A percentile compares a stretch with the other conserved stretches of the same genome.
Conservation (phyloP, 2,113 vertebrate genomes). For the Galemys pyrenaicus region DNA sequence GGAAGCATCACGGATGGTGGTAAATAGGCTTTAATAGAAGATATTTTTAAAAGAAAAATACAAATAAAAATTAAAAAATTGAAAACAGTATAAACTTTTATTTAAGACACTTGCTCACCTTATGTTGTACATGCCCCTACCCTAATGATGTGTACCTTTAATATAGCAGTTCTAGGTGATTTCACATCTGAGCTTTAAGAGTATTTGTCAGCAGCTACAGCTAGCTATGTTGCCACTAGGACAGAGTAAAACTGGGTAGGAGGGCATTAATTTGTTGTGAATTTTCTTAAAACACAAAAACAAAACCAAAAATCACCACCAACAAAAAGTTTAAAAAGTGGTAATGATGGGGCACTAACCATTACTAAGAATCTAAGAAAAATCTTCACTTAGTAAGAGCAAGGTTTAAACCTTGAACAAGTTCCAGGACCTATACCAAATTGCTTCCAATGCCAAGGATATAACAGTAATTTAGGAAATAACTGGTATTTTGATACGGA, state of each 20-base stretch:
- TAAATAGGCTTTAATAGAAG: slow-evolving; percentile 90
- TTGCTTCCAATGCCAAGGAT: neutral
- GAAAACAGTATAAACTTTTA: slow-evolving; percentile 30
- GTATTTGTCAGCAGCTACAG: neutral
- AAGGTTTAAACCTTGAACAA: neutral
- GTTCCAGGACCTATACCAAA: neutral
- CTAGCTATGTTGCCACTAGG: neutral
- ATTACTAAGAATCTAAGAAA: neutral
- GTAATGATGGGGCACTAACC: neutral
- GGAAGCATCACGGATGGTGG: slow-evolving; percentile 99
- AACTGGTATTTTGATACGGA: neutral
- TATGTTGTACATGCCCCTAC: neutral
- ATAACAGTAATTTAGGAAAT: neutral
- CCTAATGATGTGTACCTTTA: neutral
- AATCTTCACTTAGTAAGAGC: neutral
- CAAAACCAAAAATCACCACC: neutral
- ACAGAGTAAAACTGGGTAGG: neutral
- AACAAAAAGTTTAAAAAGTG: neutral
- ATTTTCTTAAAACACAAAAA: neutral
- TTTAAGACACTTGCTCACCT: slow-evolving; percentile 41
- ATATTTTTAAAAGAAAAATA: slow-evolving; percentile 61
- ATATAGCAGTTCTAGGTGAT: neutral
- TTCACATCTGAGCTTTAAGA: neutral
- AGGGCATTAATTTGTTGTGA: neutral
- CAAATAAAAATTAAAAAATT: slow-evolving; percentile 1